A percentile compares a stretch with the other conserved stretches of the same genome.
Evolutionary conservation across 2,888 invertebrate genomes (phyloP).

Genomic region (Leptopterna dolabrata): DNA sequence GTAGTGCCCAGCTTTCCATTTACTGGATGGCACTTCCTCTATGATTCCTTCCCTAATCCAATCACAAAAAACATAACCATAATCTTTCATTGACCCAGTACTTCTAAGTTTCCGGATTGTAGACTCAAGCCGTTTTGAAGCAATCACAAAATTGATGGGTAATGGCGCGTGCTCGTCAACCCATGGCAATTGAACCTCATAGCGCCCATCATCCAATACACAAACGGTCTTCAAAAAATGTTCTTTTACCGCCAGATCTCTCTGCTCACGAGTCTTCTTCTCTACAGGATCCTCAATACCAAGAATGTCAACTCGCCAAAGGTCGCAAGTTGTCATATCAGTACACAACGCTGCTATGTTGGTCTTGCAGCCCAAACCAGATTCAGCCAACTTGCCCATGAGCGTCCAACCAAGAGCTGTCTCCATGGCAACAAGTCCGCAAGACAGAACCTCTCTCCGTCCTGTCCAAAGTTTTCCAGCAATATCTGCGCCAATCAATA

Average conservation of each 20-base stretch:
- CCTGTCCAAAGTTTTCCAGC: conserved; percentile 26
- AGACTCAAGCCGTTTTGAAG: too few relatives aligned
- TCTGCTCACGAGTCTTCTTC: background rate
- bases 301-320: conserved; percentile 54
- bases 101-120: conserved; percentile 60
- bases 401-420: conserved; percentile 9
- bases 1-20: too few relatives aligned
- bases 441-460: background rate
- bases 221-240: conserved; percentile 62
- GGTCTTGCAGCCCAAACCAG: background rate
- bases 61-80: conserved; percentile 63
- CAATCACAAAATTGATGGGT: conserved; percentile 60
- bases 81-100: conserved; percentile 60
- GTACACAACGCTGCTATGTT: background rate
- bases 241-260: background rate
- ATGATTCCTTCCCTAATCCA: conserved; percentile 63
- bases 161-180: conserved; percentile 64
- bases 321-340: background rate
- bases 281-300: conserved; percentile 48
- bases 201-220: conserved; percentile 62
- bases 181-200: conserved; percentile 65
- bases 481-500: too few relatives aligned
- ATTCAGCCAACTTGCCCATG: conserved; percentile 4
- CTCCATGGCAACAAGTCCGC: conserved; percentile 20
- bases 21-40: conserved; percentile 59